Base-by-base conservation (phyloP, 2,797 vertebrate species). In the Halcyon smyrnensis region DNA sequence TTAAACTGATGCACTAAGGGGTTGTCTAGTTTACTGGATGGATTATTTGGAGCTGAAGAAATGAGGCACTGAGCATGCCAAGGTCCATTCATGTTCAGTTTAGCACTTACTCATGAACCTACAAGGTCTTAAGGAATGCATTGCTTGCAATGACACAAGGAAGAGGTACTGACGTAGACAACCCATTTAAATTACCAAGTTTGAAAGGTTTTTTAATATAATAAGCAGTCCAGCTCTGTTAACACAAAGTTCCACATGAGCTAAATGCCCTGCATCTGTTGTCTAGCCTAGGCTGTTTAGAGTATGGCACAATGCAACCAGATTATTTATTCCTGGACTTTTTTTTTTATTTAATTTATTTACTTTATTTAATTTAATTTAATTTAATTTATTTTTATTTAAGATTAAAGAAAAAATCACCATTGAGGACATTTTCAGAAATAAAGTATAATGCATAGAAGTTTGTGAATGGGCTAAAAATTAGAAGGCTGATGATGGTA, bases 401-500 rank as follows among this genome's bases (percentile, higher is more conserved):
- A 32, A 36, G 24, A 65, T 19, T 11, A 73, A 67, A 71, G 87
- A 46, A 39, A 21, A 37, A 32, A 18, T 67, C 7, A 1, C 27
- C 54, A 11, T 12, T 64, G 62, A 84, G 80, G 36, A 45, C 20
- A 45, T 71, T 87, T 51, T 83, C 69, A 80, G 57, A 79, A 92
- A 53, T 24, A 65, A 69, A 80, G 28, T 41, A 28, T 37, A 69
- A 87, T 46, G 11, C 17, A 60, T 9, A 9, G 37, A 88, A 56
- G 63, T 63, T 96, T 56, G 63, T 89, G 64, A 93, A 92, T n/a
- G 37, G 27, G 30, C 20, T 73, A 56, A 91, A 88, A 86, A 28
- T n/a, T 10, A 63, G 28, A 53, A 63, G n/a, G 12, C 56, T 1
- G 1, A n/a, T 7, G 43, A 8, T 20, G 18, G 13, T 48, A 46